Evolutionary conservation across 2,797 vertebrate genomes (phyloP).

Genomic region (Vultur gryphus): DNA sequence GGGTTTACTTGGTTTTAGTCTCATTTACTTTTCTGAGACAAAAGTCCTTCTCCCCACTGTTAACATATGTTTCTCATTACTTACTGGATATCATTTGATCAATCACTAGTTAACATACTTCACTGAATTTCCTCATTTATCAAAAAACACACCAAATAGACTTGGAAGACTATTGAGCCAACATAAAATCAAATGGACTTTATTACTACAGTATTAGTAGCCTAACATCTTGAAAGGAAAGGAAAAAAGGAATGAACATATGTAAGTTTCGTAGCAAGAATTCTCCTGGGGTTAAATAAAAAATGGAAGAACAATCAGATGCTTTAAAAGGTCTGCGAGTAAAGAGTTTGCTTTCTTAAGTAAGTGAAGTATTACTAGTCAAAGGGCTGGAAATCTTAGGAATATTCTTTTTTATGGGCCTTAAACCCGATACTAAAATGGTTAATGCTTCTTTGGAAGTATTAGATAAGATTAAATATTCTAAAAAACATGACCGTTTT

Average conservation of each 20-base stretch:
- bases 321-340: neutral
- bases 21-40: neutral
- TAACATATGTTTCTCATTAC: neutral
- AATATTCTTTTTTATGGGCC: neutral
- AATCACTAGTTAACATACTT: neutral
- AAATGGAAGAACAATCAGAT: neutral
- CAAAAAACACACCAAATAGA: neutral
- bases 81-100: neutral
- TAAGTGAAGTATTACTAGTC: neutral
- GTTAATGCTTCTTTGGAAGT: neutral
- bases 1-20: neutral
- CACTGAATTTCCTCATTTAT: neutral
- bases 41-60: neutral
- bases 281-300: neutral
- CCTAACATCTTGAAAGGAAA: neutral
- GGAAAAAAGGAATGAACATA: neutral
- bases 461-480: neutral
- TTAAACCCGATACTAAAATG: neutral
- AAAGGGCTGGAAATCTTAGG: neutral
- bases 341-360: neutral
- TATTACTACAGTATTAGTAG: neutral
- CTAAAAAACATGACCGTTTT: neutral
- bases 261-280: neutral
- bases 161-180: neutral
- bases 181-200: neutral